phyloP scores from a whole-genome alignment of 2,888 invertebrate genomes.

The Ptychoptera contaminata region DNA sequence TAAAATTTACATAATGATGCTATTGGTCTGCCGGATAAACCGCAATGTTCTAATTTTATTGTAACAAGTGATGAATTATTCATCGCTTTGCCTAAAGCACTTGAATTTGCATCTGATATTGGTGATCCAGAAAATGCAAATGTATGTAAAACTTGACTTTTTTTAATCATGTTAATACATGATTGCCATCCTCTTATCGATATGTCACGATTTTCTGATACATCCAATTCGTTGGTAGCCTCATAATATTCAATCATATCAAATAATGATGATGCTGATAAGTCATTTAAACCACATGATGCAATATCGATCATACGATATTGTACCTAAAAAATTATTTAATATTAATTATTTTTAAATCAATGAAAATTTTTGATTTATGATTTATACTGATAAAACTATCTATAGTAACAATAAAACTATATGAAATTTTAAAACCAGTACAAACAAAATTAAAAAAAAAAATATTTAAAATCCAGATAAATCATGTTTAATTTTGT shows the following conservation, averaged over 20 bases:
- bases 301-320: constrained; percentile 29
- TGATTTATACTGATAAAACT: background rate
- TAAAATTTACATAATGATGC: constrained; percentile 50
- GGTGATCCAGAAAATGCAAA: constrained; percentile 27
- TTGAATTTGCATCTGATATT: constrained; percentile 33
- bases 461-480: background rate
- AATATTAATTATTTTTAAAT: no score
- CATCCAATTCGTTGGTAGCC: constrained; percentile 56
- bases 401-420: background rate
- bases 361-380: no score
- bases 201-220: constrained; percentile 60
- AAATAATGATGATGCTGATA: constrained; percentile 59
- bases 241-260: constrained; percentile 91
- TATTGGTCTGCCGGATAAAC: constrained; percentile 55
- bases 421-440: background rate
- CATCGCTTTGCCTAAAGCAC: constrained; percentile 56
- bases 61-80: constrained; percentile 53
- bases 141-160: constrained; percentile 25
- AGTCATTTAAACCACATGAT: constrained; percentile 26
- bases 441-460: constrained; percentile 12
- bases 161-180: constrained; percentile 35
- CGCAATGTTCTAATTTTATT: constrained; percentile 63
- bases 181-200: constrained; percentile 72
- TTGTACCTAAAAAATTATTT: constrained; percentile 21
- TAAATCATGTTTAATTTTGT: background rate